Evolutionary conservation across 2,113 vertebrate species (phyloP), one percentile per base, ranked within the genome.

Genomic region (Ochotona curzoniae): DNA sequence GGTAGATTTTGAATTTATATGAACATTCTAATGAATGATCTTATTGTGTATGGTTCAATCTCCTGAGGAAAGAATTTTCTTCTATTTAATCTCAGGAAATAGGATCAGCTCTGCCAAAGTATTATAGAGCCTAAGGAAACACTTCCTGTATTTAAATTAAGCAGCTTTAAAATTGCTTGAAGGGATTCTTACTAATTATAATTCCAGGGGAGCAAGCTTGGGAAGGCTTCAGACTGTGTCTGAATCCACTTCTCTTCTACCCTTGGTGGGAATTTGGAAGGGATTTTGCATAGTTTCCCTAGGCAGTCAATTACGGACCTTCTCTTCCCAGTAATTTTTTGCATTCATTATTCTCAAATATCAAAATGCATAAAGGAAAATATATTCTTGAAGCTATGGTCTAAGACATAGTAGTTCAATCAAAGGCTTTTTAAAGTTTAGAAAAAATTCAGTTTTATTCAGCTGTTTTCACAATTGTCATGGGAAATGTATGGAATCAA

Each of bases 101-200:
- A 92, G 88, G 89, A 92, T 93, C 90, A 80, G 63, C 88, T 91
- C 87, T 94, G 90, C 79, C 89, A 73, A 90, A 93, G 79, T 86
- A 92, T 91, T 86, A 73, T 44, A 92, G 70, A 93, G 86, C 93
- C 95, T 92, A 93, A 95, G 94, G 90, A 97, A 92, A 94, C 57
- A 91, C 93, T 96, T 96, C 90, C 93, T 83, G 64, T 93, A 78
- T 93, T 96, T 95, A 96, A 96, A 96, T 94, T 88, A 97, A 95
- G 93, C 89, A 90, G 75, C 38, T 89, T 74, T 92, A 69, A 81
- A 91, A 79, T 87, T 74, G 93, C 91, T 94, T 95, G 63, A 90
- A 93, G 91, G 78, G 38, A 21, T 57, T 74, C 85, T 85, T 57
- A 83, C 85, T 97, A 91, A 96, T 94, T 97, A 94, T 71, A 91